Base-by-base conservation (phyloP, 2,797 vertebrate genomes). In the Emydoidea blandingii region DNA sequence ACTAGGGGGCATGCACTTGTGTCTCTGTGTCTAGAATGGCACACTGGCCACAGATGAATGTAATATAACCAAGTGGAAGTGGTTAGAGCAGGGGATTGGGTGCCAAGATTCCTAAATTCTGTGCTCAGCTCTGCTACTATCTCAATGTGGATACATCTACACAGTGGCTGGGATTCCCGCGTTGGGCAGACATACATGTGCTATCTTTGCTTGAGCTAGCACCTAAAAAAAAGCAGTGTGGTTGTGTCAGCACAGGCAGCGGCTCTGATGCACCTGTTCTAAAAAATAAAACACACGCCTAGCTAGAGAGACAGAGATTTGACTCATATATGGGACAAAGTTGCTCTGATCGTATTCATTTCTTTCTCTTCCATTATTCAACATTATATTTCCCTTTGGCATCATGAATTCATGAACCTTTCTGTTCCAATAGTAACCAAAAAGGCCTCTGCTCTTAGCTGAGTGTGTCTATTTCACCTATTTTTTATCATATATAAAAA, bases 281-380 rank as follows among this genome's bases (percentile, higher is more conserved):
- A 88, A 72, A 34, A 72, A 72, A 62, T 37, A 37, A 68, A 37
- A 68, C 65, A 41, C 59, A 10, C 68, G 41, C 68, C 21, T 72
- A 41, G n/a, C 68, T 23, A 72, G 68, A 72, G n/a, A 72, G 68
- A 41, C 68, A 5, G 19, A 68, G 8, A 37, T 72, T 72, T 41
- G 37, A 72, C 23, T 72, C 21, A 4, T 72, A 23, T 12, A 5
- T 41, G 21, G 10, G 68, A 78, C 91, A 85, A 95, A 88, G 49
- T 85, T 79, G 25, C 21, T 95, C 72, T 90, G 78, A 90, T 87
- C 86, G 87, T 85, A 91, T 87, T 92, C 80, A 87, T 34, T 49
- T 82, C 37, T 94, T 92, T 52, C 57, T 94, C 8, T 92, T 96
- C 78, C 85, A 62, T 91, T 96, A 94, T 95, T 95, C 94, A 94